Percentiles rank a stretch among this genome's conserved stretches.
Conservation (phyloP, 2,113 vertebrate species). For the Sinocyclocheilus maitianheensis region DNA sequence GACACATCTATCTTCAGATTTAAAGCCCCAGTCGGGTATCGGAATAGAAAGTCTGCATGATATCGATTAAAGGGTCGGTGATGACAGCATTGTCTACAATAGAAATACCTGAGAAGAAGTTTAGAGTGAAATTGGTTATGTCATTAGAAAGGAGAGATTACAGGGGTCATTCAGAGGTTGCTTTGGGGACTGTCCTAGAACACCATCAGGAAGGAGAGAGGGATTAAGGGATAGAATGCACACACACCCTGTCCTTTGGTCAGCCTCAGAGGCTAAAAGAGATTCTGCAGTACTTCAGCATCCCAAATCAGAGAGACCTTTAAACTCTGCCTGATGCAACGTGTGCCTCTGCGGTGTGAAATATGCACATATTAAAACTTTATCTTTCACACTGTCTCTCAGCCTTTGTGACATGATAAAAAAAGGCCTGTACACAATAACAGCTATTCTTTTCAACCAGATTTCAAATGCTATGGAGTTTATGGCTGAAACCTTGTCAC, state of each 20-base stretch:
- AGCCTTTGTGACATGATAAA: neutral
- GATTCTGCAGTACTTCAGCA: constrained; percentile 6
- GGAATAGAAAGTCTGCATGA: constrained; percentile 7
- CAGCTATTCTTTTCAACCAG: constrained; percentile 1
- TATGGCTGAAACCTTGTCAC: constrained; percentile 4
- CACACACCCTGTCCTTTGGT: neutral
- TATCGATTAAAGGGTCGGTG: constrained; percentile 22
- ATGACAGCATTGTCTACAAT: neutral
- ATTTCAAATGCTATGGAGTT: neutral
- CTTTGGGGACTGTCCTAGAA: too few species aligned
- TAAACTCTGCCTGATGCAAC: constrained; percentile 4
- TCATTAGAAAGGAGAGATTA: neutral
- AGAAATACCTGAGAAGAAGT: constrained; percentile 4
- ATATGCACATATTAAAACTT: constrained; percentile 40
- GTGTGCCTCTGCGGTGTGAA: constrained; percentile 32
- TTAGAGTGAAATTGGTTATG: neutral
- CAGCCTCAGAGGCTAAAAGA: neutral
- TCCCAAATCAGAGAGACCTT: constrained; percentile 42
- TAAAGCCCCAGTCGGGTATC: constrained; percentile 15
- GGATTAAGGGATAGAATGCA: neutral
- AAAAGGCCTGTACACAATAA: neutral
- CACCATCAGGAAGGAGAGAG: neutral
- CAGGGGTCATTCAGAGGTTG: constrained; percentile 20
- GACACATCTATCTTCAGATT: constrained; percentile 41
- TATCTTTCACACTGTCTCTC: neutral